Evolutionary conservation across 1,140 invertebrate species (phyloP).

Genomic region (Potamilus streckersoni): DNA sequence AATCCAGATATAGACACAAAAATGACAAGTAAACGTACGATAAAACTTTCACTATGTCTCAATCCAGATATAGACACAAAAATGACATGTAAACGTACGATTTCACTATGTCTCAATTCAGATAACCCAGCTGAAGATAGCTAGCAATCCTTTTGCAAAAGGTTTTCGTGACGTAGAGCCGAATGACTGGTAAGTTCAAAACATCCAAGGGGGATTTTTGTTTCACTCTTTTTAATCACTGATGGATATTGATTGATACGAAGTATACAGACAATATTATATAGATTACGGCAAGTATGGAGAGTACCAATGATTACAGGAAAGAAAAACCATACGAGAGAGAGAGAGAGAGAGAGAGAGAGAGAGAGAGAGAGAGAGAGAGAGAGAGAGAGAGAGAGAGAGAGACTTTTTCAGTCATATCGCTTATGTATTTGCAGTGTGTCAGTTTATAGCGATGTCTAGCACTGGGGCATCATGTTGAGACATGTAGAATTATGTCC

Average conservation of each 20-base stretch:
- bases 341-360: neutral
- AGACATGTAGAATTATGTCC: no score
- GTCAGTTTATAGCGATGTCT: no score
- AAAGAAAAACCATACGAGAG: neutral
- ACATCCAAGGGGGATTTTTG: neutral
- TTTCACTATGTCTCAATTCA: constrained; percentile 70
- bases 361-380: neutral
- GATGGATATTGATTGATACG: neutral
- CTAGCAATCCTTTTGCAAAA: constrained; percentile 67
- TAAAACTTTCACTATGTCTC: no score
- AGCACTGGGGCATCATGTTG: no score
- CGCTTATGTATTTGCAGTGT: no score
- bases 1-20: no score
- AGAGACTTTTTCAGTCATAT: no score
- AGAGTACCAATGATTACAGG: neutral
- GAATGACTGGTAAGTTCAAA: constrained; percentile 41
- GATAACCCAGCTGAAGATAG: constrained; percentile 70
- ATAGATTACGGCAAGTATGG: no score
- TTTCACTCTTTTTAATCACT: neutral
- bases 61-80: no score
- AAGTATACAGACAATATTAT: no score
- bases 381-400: no score
- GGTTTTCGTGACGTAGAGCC: constrained; percentile 73
- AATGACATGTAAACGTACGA: neutral
- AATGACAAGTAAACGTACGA: no score